Evolutionary conservation across 1,140 invertebrate genomes (phyloP).

Genomic region (Euura lappo): DNA sequence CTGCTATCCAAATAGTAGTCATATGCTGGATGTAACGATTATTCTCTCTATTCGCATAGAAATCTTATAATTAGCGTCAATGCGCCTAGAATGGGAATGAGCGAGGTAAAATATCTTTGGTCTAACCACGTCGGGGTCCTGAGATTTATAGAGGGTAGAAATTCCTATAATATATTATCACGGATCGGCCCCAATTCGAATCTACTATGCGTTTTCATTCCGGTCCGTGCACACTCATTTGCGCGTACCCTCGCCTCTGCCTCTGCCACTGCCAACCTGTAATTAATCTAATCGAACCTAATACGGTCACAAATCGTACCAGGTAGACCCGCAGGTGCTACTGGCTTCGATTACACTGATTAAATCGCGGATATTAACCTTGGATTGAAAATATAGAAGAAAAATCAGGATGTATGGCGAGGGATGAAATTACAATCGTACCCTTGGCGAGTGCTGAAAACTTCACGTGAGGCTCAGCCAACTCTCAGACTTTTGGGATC

Average conservation of each 20-base stretch:
- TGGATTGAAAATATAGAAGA: too few species aligned
- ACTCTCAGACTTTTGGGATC: too few species aligned
- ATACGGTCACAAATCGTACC: background rate
- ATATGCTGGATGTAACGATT: background rate
- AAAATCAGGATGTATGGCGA: too few species aligned
- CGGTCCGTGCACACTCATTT: background rate
- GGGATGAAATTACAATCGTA: too few species aligned
- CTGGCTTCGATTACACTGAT: too few species aligned
- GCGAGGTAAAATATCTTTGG: background rate
- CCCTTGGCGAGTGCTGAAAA: too few species aligned
- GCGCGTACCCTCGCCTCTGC: background rate
- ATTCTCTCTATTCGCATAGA: background rate
- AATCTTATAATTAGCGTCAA: constrained; percentile 5
- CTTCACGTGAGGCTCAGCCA: too few species aligned
- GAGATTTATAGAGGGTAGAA: background rate
- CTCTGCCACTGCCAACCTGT: background rate
- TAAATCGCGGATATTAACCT: too few species aligned
- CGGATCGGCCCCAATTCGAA: background rate
- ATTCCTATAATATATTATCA: constrained; percentile 1
- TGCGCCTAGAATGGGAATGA: background rate
- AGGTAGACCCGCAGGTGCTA: too few species aligned
- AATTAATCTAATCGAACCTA: background rate
- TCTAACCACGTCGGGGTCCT: background rate
- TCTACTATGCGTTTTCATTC: background rate
- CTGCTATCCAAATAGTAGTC: background rate